phyloP scores from a whole-genome alignment of 2,888 invertebrate genomes.

The Mechanitis mazaeus region DNA sequence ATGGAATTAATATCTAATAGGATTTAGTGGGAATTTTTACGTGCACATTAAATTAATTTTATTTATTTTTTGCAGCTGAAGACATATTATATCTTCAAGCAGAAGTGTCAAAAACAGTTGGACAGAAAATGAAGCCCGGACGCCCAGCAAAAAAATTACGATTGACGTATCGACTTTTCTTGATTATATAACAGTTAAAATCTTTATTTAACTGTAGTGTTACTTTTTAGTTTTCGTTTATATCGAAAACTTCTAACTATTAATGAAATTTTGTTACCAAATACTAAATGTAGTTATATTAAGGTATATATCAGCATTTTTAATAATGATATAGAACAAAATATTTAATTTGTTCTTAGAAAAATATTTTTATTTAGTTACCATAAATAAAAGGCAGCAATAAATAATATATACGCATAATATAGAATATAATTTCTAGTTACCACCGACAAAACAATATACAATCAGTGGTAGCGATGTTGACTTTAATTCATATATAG shows the following conservation, averaged over 20 bases:
- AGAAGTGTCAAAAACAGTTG: too few species aligned
- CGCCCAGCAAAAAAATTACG: too few species aligned
- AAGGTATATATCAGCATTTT: conserved; percentile 2
- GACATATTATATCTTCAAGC: too few species aligned
- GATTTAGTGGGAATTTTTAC: too few species aligned
- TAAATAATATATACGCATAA: conserved; percentile 15
- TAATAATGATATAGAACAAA: neutral
- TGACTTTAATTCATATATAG: conserved; percentile 21
- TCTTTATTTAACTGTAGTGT: neutral
- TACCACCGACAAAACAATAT: conserved; percentile 25
- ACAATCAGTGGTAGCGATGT: conserved; percentile 25
- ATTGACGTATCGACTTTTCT: neutral
- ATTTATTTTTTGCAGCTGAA: too few species aligned
- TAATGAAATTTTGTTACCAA: conserved; percentile 4
- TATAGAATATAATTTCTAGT: conserved; percentile 13
- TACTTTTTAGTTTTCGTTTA: conserved; percentile 1
- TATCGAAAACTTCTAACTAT: neutral
- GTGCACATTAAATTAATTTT: too few species aligned
- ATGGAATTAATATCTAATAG: too few species aligned
- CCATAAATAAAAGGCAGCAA: conserved; percentile 17
- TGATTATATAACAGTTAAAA: neutral
- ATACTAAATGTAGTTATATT: conserved; percentile 1
- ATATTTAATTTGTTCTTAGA: neutral
- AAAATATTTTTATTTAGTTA: neutral
- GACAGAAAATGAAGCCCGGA: too few species aligned